Evolutionary conservation across 1,140 invertebrate species (phyloP), one percentile per base, ranked within the genome.

Genomic region (Papilio dardanus): DNA sequence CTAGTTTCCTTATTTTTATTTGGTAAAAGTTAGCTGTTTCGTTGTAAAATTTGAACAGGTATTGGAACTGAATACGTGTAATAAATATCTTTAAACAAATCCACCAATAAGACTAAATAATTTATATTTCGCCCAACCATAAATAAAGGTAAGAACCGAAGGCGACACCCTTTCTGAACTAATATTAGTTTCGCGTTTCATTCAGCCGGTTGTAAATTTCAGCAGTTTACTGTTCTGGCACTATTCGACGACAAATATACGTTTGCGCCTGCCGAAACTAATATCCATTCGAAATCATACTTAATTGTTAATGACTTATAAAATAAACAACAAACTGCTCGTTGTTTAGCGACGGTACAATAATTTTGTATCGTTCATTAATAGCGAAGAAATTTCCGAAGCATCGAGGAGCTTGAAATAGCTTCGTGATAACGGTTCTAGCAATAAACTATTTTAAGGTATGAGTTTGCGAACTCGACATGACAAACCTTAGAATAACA

Each of bases 101-200:
- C 31, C 31, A 68, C 8, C 66, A 37, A 40, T 68, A 68, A 68
- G 35, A 40, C 33, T 68, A 37, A 28, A 73, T 54, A 50, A 54
- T 73, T 54, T 54, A 58, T 33, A 73, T 73, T 58, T 46, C 68
- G n/a, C 6, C 46, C 12, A 73, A 58, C 46, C 71, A 85, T 86
- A 82, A 73, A 67, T 67, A 77, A 71, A 76, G 76, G 71, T 76
- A 31, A 37, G 66, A 58, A 62, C 37, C 30, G 71, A 58, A 74
- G 67, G 67, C 80, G 79, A 82, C 76, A 79, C 65, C 76, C 79
- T 77, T 80, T 79, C 76, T 79, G 33, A 83, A 88, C 81, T 87
- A 86, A 87, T 85, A 86, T 86, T 87, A 88, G 82, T 87, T 84
- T 87, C 82, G 74, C 81, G 77, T 86, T 87, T 83, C 84, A 83